Base-by-base conservation (phyloP, 2,888 invertebrate species). In the Selenia dentaria region DNA sequence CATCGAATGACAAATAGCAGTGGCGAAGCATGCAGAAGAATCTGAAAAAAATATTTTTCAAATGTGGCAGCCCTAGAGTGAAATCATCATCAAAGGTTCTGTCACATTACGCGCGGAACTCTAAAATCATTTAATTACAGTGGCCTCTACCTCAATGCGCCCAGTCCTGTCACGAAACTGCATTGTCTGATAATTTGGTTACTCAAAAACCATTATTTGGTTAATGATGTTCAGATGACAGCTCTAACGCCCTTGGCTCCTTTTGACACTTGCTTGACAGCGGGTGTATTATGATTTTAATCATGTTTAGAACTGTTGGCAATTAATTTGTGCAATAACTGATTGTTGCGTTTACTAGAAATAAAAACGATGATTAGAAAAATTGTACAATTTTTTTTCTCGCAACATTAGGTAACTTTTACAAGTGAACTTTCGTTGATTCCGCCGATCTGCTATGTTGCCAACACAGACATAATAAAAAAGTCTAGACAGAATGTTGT, bases 141-240 rank as follows among this genome's bases (percentile, higher is more conserved):
- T 43, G 46, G 36, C 62, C 62, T 62, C 55, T 46, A 52, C 60
- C 58, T 55, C 49, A 57, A 49, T 60, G 37, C 39, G 49, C 48
- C 39, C 38, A 40, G 38, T 22, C 22, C 31, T 33, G 32, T 42
- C 33, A 41, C 35, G 32, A 22, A 22, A 31, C 35, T 33, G 33
- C 43, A 59, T 54, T 58, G 59, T 58, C 46, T 45, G 34, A 31
- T 50, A 45, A 38, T 53, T 37, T 54, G 25, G 11, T 28, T 28
- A 18, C 27, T 27, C 47, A 50, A 52, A 50, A 43, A 38, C 31
- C 36, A 55, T 55, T 55, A 37, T 49, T 49, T 36, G 20, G 34
- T 42, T 37, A 48, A 50, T 34, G 39, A 22, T 28, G 22, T 28
- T 45, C n/a, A 27, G 41, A 34, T 39, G 39, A 39, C 45, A 35